Evolutionary conservation across 2,113 vertebrate species (phyloP).

Genomic region (Suncus etruscus): DNA sequence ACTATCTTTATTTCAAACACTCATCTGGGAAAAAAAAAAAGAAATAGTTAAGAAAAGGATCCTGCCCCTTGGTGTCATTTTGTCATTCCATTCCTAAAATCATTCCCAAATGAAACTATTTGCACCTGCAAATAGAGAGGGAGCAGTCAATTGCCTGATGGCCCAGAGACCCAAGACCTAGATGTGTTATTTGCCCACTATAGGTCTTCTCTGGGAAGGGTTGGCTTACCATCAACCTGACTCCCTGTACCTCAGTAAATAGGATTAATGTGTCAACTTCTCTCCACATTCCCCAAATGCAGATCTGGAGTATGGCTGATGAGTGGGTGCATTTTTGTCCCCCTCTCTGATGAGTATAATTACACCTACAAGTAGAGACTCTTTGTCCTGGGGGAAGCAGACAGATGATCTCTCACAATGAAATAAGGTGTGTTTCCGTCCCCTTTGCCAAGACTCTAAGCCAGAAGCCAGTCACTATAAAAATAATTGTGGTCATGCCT

Average conservation of each 20-base stretch:
- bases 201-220: too few relatives aligned
- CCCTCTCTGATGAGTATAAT: conserved; percentile 83
- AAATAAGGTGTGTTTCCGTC: conserved; percentile 84
- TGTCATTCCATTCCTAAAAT: too few relatives aligned
- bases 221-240: conserved; percentile 70
- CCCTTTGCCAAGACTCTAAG: conserved; percentile 86
- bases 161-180: conserved; percentile 8
- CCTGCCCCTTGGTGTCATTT: neutral
- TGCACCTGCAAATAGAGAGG: neutral
- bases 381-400: conserved; percentile 83
- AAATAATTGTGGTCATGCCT: conserved; percentile 87
- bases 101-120: too few relatives aligned
- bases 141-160: conserved; percentile 49
- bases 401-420: conserved; percentile 85
- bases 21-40: conserved; percentile 48
- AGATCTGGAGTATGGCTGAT: conserved; percentile 77
- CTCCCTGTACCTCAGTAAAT: conserved; percentile 86
- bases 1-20: conserved; percentile 31
- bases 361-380: conserved; percentile 85
- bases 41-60: neutral
- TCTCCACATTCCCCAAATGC: conserved; percentile 85
- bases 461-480: conserved; percentile 88
- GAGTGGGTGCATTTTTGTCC: conserved; percentile 79
- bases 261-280: conserved; percentile 86
- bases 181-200: too few relatives aligned